Evolutionary conservation across 1,140 invertebrate species (phyloP), one percentile per base, ranked within the genome.

Genomic region (Chionoecetes opilio): DNA sequence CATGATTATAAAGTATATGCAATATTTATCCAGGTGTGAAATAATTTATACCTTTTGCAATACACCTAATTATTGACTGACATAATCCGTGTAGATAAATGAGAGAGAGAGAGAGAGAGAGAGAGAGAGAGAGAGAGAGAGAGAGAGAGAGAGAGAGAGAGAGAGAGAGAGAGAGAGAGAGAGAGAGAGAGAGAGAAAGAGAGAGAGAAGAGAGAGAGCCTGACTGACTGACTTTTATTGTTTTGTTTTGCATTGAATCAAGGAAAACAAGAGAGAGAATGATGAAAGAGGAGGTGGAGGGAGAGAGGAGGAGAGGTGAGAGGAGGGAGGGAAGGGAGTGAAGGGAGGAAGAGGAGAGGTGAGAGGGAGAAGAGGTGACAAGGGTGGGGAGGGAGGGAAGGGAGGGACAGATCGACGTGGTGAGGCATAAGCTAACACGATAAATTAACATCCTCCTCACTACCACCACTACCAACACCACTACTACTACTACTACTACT

Each of bases 381-480:
- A n/a, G 35, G 86, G 37, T 26, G 86, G 35, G 86, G 31, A 31
- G 14, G 29, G 37, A 38, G 86, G 35, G 86, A 53, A 31, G 14
- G 29, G 32, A n/a, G n/a, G n/a, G n/a, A n/a, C n/a, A n/a, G 88
- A 29, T 63, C 29, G 41, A 14, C 41, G 38, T 53, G 88, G 21
- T 41, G 32, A 32, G 41, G 88, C 88, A 90, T 90, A 53, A n/a
- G 41, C 29, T 32, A 90, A 35, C 41, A 21, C 32, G 88, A 53
- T 90, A n/a, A 90, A 90, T 34, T 53, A 53, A 90, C 88, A 41
- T 75, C 21, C n/a, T 75, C 63, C 26, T n/a, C 63, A 75, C 63
- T 26, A 75, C 41, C n/a, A n/a, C 63, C 63, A 75, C 26, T 8
- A 75, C 63, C 63, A n/a, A 17, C 63, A 75, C 63, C 63, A 75